Evolutionary conservation across 64 coral and sea anemone species (phyloP).

Genomic region (Stylophora pistillata): DNA sequence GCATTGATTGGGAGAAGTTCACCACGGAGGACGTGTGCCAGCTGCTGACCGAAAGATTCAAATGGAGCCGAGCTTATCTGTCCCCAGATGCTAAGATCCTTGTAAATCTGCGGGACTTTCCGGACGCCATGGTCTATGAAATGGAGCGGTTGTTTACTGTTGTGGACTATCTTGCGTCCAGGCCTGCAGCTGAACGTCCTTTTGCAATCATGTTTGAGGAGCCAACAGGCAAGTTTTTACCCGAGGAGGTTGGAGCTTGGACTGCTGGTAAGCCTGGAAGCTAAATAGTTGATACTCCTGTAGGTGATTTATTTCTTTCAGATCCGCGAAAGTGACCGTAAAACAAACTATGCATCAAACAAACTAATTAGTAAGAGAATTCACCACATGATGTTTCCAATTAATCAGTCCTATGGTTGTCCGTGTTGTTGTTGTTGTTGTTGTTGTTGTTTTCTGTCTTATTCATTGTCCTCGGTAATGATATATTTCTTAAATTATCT

Average conservation of each 20-base stretch:
- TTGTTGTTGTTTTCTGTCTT: too few relatives aligned
- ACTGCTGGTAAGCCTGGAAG: background rate
- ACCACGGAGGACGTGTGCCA: constrained; percentile 33
- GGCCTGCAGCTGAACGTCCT: constrained; percentile 36
- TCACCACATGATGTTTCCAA: too few relatives aligned
- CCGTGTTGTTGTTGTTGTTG: too few relatives aligned
- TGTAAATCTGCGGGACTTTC: constrained; percentile 53
- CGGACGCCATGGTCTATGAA: constrained; percentile 30
- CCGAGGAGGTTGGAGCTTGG: background rate
- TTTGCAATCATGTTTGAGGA: constrained; percentile 51
- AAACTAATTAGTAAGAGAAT: too few relatives aligned
- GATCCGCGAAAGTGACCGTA: too few relatives aligned
- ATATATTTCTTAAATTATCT: too few relatives aligned
- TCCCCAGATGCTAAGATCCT: constrained; percentile 37
- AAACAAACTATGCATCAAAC: too few relatives aligned
- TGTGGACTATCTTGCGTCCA: constrained; percentile 40
- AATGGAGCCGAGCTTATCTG: constrained; percentile 50
- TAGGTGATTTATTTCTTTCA: too few relatives aligned
- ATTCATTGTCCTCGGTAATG: too few relatives aligned
- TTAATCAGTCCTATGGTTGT: too few relatives aligned
- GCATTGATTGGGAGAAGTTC: constrained; percentile 55
- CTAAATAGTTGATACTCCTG: background rate
- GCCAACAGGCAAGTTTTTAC: background rate
- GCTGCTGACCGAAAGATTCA: constrained; percentile 34
- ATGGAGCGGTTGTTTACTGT: constrained; percentile 38